Evolutionary conservation across 2,888 invertebrate species (phyloP), one percentile per base, ranked within the genome.

Genomic region (Eumacrocentrus americanus): DNA sequence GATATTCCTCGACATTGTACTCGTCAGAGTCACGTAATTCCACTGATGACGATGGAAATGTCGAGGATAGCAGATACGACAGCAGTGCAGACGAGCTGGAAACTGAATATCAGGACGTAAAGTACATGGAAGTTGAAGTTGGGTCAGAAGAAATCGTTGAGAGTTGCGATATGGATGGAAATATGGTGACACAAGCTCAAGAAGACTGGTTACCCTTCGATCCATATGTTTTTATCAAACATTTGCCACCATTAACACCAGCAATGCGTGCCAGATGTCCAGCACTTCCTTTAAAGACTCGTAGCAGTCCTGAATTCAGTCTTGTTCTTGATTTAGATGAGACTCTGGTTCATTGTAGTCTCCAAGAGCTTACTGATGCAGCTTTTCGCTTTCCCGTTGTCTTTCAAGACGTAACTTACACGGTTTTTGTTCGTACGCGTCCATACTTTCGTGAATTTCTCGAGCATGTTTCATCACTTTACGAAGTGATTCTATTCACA

Each of bases 401-500:
- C 29, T 96, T 94, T 82, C 93, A 97, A 83, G 94, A 95, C 75
- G 91, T 92, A 72, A 88, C 93, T 54, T 97, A 97, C 79, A 91
- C 91, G 20, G 91, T 88, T 23, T 84, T 90, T 81, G 97, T 96
- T 1, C 87, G 96, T 70, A 95, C 96, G 0, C 86, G 97, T 50
- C 97, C 97, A 0, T 92, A 87, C 81, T 94, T 96, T 82, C 88
- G 90, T 6, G 95, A 96, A 83, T 98, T 98, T 82, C 85, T 98
- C 70, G 92, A 95, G 72, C 88, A 90, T 61, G 91, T 95, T 37
- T 92, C 95, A 0, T 87, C 91, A 5, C 79, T 91, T 62, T 97
- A 92, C 82, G 96, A 97, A 81, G 95, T 97, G 20, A 95, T 96
- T 55, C 83, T 97, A 58, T 98, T 98, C 84, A 98, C 97, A 0